Evolutionary conservation across 2,888 invertebrate genomes (phyloP).

Genomic region (Ariolimax columbianus): DNA sequence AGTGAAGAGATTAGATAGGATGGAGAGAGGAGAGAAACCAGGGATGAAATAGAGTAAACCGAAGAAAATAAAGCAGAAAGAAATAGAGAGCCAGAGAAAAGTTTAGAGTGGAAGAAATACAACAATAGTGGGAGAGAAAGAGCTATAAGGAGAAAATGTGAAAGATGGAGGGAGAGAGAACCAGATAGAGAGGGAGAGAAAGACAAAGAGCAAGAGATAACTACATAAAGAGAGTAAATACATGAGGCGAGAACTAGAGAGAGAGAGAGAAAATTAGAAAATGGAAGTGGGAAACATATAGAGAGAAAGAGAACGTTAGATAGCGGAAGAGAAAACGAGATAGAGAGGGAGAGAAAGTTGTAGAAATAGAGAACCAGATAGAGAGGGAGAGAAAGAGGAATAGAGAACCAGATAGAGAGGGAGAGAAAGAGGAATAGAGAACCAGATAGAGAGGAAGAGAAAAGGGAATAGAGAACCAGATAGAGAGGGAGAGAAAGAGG

Average conservation of each 20-base stretch:
- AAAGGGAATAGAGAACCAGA: too few relatives aligned
- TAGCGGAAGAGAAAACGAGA: background rate
- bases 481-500: too few relatives aligned
- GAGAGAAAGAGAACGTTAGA: background rate
- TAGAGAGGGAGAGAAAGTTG: background rate
- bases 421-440: background rate
- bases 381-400: slow-evolving; percentile 7
- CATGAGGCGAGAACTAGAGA: background rate
- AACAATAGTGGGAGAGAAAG: background rate
- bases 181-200: background rate
- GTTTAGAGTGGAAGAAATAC: background rate
- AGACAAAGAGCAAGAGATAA: background rate
- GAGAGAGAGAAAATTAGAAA: too few relatives aligned
- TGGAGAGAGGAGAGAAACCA: background rate
- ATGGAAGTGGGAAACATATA: background rate
- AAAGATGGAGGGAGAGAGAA: background rate
- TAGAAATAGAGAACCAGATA: background rate
- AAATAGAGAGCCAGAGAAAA: background rate
- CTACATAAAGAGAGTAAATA: background rate
- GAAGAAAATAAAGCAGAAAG: background rate
- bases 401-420: background rate
- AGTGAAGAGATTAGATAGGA: background rate
- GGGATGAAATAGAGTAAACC: background rate
- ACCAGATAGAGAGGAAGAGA: background rate
- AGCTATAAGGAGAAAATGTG: background rate